Evolutionary conservation across 2,113 vertebrate species (phyloP), one percentile per base, ranked within the genome.

Genomic region (Cacatua alba): DNA sequence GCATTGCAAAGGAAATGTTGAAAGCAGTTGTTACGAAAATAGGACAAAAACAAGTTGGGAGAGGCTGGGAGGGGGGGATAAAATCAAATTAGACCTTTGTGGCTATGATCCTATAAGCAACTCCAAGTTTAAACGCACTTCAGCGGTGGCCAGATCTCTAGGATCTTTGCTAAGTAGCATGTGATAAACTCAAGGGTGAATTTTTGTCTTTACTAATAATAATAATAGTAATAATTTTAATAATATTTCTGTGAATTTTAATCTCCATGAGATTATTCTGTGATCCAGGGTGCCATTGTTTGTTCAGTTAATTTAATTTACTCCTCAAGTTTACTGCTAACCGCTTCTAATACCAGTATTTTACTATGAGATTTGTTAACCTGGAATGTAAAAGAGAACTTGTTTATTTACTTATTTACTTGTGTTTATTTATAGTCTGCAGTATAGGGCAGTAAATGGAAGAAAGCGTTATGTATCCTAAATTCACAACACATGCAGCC

Each of bases 251-350:
- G 94, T 97, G 97, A 97, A 94, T 97, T 92, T 96, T 97, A 96
- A 98, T 98, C 98, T 98, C 98, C 96, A 94, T 97, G 98, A 98
- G 98, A 98, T 98, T 96, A 94, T 84, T 96, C 96, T 97, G 97
- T 84, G 80, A 95, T 97, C 97, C 97, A 97, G 97, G 98, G 97
- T 98, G 98, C 98, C 98, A 97, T 98, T 96, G 84, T 97, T 90
- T 86, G 92, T 93, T 95, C 96, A 81, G 94, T 95, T 96, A 57
- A 69, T 89, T 96, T 97, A 26, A 97, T 92, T 96, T 94, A 88
- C 97, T 97, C 80, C 77, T 96, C 92, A 25, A 72, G 65, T 97
- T 97, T 92, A 95, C 97, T 79, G 55, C 95, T 92, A 96, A 92
- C 97, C 87, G 83, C 94, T 90, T 90, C 82, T 88, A 88, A 76